phyloP scores from a whole-genome alignment of 1,140 invertebrate genomes.

The Drosophila pseudoananassae region DNA sequence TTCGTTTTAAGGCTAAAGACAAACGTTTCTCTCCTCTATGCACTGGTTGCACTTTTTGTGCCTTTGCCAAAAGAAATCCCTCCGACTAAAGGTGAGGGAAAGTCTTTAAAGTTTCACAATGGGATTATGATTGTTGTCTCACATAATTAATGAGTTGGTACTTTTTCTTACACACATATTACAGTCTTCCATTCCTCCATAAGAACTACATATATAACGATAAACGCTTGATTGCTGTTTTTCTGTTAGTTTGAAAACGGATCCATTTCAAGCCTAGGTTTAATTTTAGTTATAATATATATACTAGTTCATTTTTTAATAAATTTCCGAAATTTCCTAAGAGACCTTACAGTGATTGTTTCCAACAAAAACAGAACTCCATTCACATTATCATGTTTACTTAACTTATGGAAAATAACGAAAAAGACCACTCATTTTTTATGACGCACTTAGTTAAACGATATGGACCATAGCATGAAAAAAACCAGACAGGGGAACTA shows the following conservation, averaged over 20 bases:
- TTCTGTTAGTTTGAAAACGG: too few species aligned
- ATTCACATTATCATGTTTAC: neutral
- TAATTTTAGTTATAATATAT: too few species aligned
- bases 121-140: conserved; percentile 32
- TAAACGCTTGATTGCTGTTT: too few species aligned
- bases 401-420: neutral
- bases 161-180: too few species aligned
- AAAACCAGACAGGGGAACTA: conserved; percentile 11
- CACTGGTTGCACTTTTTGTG: conserved; percentile 55
- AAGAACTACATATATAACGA: too few species aligned
- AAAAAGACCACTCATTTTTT: conserved; percentile 48
- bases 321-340: neutral
- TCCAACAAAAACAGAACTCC: neutral
- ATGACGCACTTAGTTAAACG: conserved; percentile 71
- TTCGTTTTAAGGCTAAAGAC: conserved; percentile 71
- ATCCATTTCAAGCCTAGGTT: too few species aligned
- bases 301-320: too few species aligned
- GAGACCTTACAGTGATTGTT: neutral
- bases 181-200: too few species aligned
- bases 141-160: conserved; percentile 34
- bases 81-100: conserved; percentile 17
- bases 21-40: conserved; percentile 44
- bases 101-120: conserved; percentile 51
- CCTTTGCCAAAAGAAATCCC: conserved; percentile 25
- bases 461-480: conserved; percentile 24